Evolutionary conservation across 2,888 invertebrate species (phyloP).

Genomic region (Hypomecis punctinalis): DNA sequence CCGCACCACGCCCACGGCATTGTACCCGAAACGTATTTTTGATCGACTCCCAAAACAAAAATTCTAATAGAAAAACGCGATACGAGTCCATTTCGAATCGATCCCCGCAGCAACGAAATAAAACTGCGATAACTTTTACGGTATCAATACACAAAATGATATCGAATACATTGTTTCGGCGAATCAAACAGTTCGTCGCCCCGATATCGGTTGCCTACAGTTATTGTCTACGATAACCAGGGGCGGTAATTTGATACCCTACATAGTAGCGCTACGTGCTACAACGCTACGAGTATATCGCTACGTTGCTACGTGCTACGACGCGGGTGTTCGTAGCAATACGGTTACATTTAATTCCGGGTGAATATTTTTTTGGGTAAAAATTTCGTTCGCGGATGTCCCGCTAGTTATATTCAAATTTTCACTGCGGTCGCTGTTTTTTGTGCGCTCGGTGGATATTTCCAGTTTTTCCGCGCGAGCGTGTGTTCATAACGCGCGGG

Average conservation of each 20-base stretch:
- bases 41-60: conserved; percentile 11
- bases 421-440: conserved; percentile 17
- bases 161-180: conserved; percentile 19
- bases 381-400: conserved; percentile 6
- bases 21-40: neutral
- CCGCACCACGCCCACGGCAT: neutral
- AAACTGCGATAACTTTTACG: conserved; percentile 16
- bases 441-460: conserved; percentile 18
- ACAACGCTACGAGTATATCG: neutral
- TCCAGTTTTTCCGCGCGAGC: conserved; percentile 23
- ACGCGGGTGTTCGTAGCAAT: conserved; percentile 1
- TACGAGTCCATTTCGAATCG: conserved; percentile 6
- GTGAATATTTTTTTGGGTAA: conserved; percentile 10
- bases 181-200: conserved; percentile 11
- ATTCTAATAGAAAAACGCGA: conserved; percentile 17
- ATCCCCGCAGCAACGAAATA: conserved; percentile 11
- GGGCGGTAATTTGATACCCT: conserved; percentile 17
- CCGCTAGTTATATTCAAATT: conserved; percentile 17
- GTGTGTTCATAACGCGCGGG: conserved; percentile 7
- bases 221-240: conserved; percentile 15
- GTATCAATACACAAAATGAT: conserved; percentile 21
- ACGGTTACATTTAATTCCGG: conserved; percentile 8
- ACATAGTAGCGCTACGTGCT: conserved; percentile 15
- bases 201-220: conserved; percentile 11
- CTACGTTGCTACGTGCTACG: conserved; percentile 21